Base-by-base conservation (phyloP, 2,113 vertebrate genomes). In the Campylomormyrus numenius region DNA sequence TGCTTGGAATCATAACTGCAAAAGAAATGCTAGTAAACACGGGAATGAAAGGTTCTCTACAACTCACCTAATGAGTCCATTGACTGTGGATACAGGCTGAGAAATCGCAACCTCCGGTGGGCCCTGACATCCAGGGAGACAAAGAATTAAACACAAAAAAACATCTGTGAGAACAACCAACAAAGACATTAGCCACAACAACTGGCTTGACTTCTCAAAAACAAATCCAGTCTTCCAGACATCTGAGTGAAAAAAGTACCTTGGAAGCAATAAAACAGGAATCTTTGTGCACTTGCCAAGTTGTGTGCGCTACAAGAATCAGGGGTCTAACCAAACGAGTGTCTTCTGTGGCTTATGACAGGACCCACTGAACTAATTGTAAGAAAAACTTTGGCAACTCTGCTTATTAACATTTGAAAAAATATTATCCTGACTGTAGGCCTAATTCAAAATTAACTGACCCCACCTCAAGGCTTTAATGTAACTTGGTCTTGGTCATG, bases 1-100 rank as follows among this genome's bases (percentile, higher is more conserved):
- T 70, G 62, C 80, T 53, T 35, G 50, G 17, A 31, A 42, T 46
- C 42, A 66, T n/a, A 10, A 39, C 19, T 62, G 21, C 46, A 66
- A 45, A 2, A 27, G 35, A 42, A 17, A 6, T 45, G 39, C 0
- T 62, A 42, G 39, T 0, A 21, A 11, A 42, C 49, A 35, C 5
- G 77, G 83, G 39, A n/a, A 74, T 62, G 39, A 21, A 66, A 50
- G 15, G 9, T 48, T n/a, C 15, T 80, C 89, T 91, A 35, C 90
- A 48, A 92, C 96, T 98, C 96, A 99, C 98, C 98, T 96, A 91
- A 97, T 97, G 0, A 97, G 96, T 93, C 97, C 96, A 0, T 96
- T 98, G 93, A 95, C 95, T 90, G 96, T 96, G 87, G 95, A 95
- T 88, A 94, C 93, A 21, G 98, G 98, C 94, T 98, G 98, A 94